These are phyloP conservation scores for Pterostichus niger DNA, from an alignment of 2,888 invertebrate species.

Conservation along the genomic window DNA sequence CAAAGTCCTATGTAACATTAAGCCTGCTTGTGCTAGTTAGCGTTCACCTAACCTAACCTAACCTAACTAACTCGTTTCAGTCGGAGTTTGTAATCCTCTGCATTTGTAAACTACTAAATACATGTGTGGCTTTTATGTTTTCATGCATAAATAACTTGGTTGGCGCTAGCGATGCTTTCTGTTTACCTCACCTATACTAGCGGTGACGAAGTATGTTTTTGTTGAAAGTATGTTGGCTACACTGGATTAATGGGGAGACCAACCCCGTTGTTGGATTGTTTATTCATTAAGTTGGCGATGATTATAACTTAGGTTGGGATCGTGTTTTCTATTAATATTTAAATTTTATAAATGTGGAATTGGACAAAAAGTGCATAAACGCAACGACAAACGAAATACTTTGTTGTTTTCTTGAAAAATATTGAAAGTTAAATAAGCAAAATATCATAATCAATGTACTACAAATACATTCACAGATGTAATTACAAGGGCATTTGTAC, in stretches of 20 bases:
- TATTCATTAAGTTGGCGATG: constrained; percentile 40
- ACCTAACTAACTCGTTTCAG: constrained; percentile 3
- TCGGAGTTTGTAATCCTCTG: constrained; percentile 42
- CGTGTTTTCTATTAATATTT: constrained; percentile 36
- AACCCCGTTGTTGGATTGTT: constrained; percentile 7
- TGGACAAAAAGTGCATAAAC: background rate
- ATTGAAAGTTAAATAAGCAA: no score
- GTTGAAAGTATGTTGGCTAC: constrained; percentile 16
- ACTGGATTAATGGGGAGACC: constrained; percentile 26
- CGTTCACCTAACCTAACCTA: constrained; percentile 13
- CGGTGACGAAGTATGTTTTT: constrained; percentile 29
- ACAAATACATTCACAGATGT: no score
- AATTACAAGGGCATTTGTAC: no score
- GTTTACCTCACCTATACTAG: constrained; percentile 4
- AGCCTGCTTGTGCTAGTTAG: background rate
- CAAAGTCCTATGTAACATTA: no score
- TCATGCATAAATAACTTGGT: constrained; percentile 50
- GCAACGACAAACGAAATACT: no score
- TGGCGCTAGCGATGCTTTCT: background rate
- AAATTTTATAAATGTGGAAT: constrained; percentile 23
- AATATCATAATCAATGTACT: no score
- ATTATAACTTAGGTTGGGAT: constrained; percentile 23
- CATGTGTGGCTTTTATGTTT: constrained; percentile 48
- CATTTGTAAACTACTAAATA: constrained; percentile 51
- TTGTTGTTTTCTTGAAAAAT: no score